Evolutionary conservation across 2,113 vertebrate species (phyloP), one percentile per base, ranked within the genome.

Genomic region (Hippoglossus stenolepis): DNA sequence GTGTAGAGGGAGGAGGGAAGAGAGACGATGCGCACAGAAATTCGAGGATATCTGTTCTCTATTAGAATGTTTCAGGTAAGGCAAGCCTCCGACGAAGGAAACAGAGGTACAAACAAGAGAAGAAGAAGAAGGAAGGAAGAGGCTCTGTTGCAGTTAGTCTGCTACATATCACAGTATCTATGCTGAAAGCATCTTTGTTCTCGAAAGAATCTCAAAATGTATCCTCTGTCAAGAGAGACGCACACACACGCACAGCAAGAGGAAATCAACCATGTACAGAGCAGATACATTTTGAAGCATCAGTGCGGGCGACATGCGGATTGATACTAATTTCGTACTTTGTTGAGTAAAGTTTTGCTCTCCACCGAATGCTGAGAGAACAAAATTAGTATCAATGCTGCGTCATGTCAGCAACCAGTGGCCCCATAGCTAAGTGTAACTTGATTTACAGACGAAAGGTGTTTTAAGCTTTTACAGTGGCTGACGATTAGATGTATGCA

Each of bases 31-130:
- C 65, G 82, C 91, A 93, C 93, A 98, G 96, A 98, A 97, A 98
- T 97, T 97, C 95, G 86, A 97, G 97, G 96, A 98, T 98, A 96
- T 98, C 97, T 98, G 97, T 98, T 98, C 97, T 98, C 97, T 98
- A 98, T 97, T 96, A 96, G 96, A 95, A 96, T 94, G 94, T 94
- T 96, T 96, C 95, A 96, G 94, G 94, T 95, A 96, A 93, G 95
- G 94, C 95, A 97, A 96, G 95, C 95, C 94, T 98, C 90, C 87
- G 87, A 94, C 88, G 76, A 87, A 84, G 80, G 82, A 85, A 92
- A 93, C 90, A 93, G 90, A 93, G 91, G 90, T 91, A 93, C 91
- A 92, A 90, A 94, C 91, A 91, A 88, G 92, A 93, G 88, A 94
- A 90, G 84, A 85, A 89, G 85, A 68, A 87, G 77, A 61, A 70